Evolutionary conservation across 2,797 vertebrate genomes (phyloP), one percentile per base, ranked within the genome.

Genomic region (Anas capensis): DNA sequence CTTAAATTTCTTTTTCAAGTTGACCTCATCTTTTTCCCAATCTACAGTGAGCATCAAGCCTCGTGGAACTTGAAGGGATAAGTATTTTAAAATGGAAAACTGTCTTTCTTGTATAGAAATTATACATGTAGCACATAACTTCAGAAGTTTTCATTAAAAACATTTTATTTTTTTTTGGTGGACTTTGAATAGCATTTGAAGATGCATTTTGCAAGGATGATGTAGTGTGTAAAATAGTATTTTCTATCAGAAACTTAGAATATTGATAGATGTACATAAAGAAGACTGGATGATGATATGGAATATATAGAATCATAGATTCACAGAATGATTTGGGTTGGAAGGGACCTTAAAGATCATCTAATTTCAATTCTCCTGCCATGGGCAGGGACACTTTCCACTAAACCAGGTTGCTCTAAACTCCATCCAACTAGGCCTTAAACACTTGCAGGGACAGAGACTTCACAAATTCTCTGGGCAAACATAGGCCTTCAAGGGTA

Each of bases 261-360:
- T 14, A 40, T 2, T 18, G 11, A 61, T 0, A 54, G 27, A 82
- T 5, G 11, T 11, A 48, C 0, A 1, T 61, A 17, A 42, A 51
- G 83, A 92, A 73, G 34, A 62, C 34, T 75, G 31, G 34, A 60
- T 27, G 71, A 44, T 0, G 2, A 18, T 27, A 70, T 3, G 16
- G 48, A 88, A 82, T 31, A 72, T 86, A 79, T 14, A 48, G 0
- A 26, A 49, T 49, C 24, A 49, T 14, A 49, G 24, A 49, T 48
- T 48, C 46, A 48, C 20, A 48, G 21, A 48, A 49, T 49, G 24
- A 14, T 49, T 49, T 26, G 48, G 13, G 24, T 49, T 49, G 48
- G 48, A 14, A 49, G 24, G 24, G 23, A 49, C 48, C 48, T 49
- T 49, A 49, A 49, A 14, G 48, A 49, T 49, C 11, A 49, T 49